These are phyloP conservation scores for Arothron firmamentum DNA, from an alignment of 2,113 vertebrate species.

Conservation along the genomic window DNA sequence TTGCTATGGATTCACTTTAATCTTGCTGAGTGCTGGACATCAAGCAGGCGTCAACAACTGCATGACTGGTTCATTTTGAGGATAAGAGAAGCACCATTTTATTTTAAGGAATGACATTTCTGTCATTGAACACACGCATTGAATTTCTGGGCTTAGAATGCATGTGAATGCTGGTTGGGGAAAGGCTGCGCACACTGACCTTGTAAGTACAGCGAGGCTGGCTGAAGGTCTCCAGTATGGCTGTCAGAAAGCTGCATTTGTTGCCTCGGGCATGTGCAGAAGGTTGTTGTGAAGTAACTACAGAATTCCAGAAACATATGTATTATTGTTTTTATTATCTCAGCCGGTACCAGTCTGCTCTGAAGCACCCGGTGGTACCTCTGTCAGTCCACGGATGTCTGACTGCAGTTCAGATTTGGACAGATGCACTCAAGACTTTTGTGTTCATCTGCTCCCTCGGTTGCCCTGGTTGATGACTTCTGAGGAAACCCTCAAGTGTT, in stretches of 20 bases:
- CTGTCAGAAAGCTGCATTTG: conserved; percentile 20
- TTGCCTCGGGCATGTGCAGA: conserved; percentile 33
- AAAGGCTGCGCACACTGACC: neutral
- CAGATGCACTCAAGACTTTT: neutral
- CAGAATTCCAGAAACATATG: neutral
- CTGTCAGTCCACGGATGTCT: neutral
- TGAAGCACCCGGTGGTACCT: conserved; percentile 2
- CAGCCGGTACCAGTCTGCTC: conserved; percentile 1
- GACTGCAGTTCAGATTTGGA: neutral
- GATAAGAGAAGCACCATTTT: conserved; percentile 15
- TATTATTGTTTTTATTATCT: neutral
- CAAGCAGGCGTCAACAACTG: conserved; percentile 35
- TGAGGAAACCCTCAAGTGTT: neutral
- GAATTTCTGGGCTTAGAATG: no score
- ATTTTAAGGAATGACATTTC: neutral
- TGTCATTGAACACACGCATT: no score
- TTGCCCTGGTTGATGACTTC: neutral
- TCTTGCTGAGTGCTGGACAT: conserved; percentile 46
- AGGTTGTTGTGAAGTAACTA: conserved; percentile 18
- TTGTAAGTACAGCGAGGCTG: conserved; percentile 7
- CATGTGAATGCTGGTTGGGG: no score
- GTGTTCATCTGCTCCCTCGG: neutral
- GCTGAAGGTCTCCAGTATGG: conserved; percentile 7
- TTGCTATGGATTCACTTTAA: conserved; percentile 59
- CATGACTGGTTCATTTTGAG: conserved; percentile 30